Conservation (phyloP, 2,888 invertebrate species). For the Troides oblongomaculatus region DNA sequence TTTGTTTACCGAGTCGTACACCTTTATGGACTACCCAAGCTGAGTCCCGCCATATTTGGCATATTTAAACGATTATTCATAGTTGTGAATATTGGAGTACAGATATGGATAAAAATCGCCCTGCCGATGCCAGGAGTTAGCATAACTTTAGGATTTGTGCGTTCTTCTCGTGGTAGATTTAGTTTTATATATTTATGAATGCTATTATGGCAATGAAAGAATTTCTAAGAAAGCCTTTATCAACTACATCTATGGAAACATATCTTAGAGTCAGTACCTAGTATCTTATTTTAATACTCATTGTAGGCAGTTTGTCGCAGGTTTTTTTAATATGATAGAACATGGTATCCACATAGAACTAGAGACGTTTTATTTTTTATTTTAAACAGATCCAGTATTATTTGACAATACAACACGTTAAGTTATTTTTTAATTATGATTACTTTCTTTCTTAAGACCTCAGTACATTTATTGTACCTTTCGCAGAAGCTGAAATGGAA, state of each 20-base stretch:
- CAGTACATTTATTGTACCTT: constrained; percentile 24
- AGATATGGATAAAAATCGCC: constrained; percentile 51
- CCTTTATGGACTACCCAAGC: constrained; percentile 23
- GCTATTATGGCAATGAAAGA: neutral
- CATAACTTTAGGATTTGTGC: constrained; percentile 11
- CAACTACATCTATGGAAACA: neutral
- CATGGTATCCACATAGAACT: neutral
- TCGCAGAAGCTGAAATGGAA: constrained; percentile 31
- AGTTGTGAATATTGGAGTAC: constrained; percentile 45
- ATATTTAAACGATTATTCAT: constrained; percentile 43
- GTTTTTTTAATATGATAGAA: too few species aligned
- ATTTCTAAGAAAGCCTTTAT: neutral
- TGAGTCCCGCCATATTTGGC: constrained; percentile 45
- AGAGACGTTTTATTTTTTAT: neutral
- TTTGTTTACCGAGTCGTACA: constrained; percentile 12
- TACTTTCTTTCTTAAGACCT: neutral
- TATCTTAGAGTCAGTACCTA: too few species aligned
- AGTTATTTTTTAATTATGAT: neutral
- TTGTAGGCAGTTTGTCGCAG: too few species aligned
- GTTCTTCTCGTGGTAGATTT: neutral
- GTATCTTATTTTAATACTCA: too few species aligned
- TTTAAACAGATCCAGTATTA: neutral
- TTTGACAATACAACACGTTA: neutral
- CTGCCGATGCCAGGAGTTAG: constrained; percentile 15
- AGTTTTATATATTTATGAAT: neutral